Percentiles rank a stretch among this genome's conserved stretches.
phyloP scores from a whole-genome alignment of 2,797 vertebrate genomes.

The Nannoperca australis region DNA sequence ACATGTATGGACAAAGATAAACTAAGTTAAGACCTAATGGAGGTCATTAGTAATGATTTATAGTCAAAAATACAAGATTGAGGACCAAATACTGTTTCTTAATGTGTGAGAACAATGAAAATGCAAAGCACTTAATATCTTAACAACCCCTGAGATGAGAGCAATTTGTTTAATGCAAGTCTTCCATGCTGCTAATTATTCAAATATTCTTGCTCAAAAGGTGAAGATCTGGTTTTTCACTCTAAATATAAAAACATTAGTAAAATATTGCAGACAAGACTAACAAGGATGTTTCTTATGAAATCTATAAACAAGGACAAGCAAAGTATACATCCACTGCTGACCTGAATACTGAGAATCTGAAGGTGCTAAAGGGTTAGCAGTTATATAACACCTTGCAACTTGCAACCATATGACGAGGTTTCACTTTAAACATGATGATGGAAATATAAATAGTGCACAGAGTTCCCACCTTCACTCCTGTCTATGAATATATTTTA shows the following conservation, averaged over 20 bases:
- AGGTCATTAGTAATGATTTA: constrained; percentile 67
- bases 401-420: constrained; percentile 51
- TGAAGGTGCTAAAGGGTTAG: constrained; percentile 45
- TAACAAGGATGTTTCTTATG: constrained; percentile 29
- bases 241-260: constrained; percentile 18
- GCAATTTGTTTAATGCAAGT: constrained; percentile 53
- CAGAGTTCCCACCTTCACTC: constrained; percentile 32
- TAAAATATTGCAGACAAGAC: constrained; percentile 21
- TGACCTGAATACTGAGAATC: constrained; percentile 56
- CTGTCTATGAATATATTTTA: constrained; percentile 8
- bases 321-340: constrained; percentile 12
- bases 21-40: constrained; percentile 56
- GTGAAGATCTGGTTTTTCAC: not conserved
- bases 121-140: constrained; percentile 53
- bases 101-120: constrained; percentile 58
- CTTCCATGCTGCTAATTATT: constrained; percentile 43
- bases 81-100: constrained; percentile 41
- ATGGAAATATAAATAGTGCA: constrained; percentile 60
- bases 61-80: constrained; percentile 50
- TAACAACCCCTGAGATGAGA: constrained; percentile 55
- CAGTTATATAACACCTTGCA: constrained; percentile 54
- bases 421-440: constrained; percentile 55
- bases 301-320: constrained; percentile 47
- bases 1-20: constrained; percentile 51
- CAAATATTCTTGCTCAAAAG: constrained; percentile 38